Percentiles rank a stretch among this genome's conserved stretches.
Evolutionary conservation across 1,140 invertebrate genomes (phyloP).

Genomic region (Ladona fulva): DNA sequence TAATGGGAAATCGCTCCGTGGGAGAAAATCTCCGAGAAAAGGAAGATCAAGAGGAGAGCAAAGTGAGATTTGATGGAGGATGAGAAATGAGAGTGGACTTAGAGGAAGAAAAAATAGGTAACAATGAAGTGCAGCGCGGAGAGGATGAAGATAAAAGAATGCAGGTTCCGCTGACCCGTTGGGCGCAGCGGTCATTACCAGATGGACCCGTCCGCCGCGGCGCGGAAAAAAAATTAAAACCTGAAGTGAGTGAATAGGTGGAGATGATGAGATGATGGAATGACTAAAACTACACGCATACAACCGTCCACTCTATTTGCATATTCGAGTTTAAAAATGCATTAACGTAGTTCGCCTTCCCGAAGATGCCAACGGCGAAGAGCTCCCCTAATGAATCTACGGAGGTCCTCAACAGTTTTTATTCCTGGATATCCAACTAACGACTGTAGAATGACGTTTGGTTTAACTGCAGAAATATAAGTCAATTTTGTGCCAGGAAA

Average conservation of each 20-base stretch:
- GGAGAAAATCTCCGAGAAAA: too few relatives aligned
- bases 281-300: neutral
- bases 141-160: neutral
- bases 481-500: too few relatives aligned
- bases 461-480: too few relatives aligned
- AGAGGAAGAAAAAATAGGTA: neutral
- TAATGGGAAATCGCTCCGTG: too few relatives aligned
- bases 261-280: neutral
- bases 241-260: neutral
- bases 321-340: constrained; percentile 8
- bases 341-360: neutral
- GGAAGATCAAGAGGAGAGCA: too few relatives aligned
- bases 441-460: too few relatives aligned
- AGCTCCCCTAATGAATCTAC: too few relatives aligned
- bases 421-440: too few relatives aligned
- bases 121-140: neutral
- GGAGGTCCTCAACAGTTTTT: too few relatives aligned
- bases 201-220: neutral
- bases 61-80: neutral
- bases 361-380: neutral
- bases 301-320: neutral
- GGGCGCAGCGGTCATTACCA: neutral
- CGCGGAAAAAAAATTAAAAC: neutral
- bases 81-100: neutral
- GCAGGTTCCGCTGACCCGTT: neutral